Base-by-base conservation (phyloP, 2,888 invertebrate species). In the Rhagium mordax region DNA sequence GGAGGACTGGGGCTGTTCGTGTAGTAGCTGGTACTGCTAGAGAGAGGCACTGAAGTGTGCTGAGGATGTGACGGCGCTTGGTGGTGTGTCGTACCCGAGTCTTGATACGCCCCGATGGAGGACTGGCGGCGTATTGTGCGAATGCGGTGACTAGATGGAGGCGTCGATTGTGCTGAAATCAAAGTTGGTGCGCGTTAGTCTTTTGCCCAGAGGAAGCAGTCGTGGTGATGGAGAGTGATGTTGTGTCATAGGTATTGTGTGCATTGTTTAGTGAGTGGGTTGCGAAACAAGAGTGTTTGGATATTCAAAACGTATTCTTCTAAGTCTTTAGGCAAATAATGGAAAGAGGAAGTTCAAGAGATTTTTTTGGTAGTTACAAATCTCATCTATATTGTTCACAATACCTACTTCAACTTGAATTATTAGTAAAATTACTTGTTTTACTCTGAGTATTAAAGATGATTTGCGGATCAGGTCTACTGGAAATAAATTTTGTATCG, bases 1-100 rank as follows among this genome's bases (percentile, higher is more conserved):
- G 91, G 91, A 47, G 92, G 91, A 82, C 90, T 90, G 67, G 91
- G 91, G 76, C 91, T 91, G 86, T 91, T 91, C 48, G 91, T 91
- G 84, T 91, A 91, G 86, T 91, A 91, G 79, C 91, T 91, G 67
- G 88, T 88, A 78, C 87, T 87, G 81, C 87, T 87, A 18, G 87
- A 87, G 62, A 88, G 84, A 8, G 87, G 86, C 72, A 86, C 85
- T 68, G 70, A 74, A 21, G 74, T 71, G 76, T 73, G 79, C 71
- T 70, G 74, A 67, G 74, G 61, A 60, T 75, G 71, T 64, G 70
- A 72, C 21, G 79, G 78, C 51, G 78, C 27, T 16, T 78, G 79
- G 15, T 69, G 81, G 53, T 70, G 79, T 53, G 89, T 88, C 51
- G 89, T 88, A 80, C 89, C 89, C 81, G 91, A 91, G 79, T 76